Percentiles rank a stretch among this genome's conserved stretches.
These are phyloP conservation scores for Eurytoma californica DNA, from an alignment of 2,888 invertebrate species.

Conservation along the genomic window DNA sequence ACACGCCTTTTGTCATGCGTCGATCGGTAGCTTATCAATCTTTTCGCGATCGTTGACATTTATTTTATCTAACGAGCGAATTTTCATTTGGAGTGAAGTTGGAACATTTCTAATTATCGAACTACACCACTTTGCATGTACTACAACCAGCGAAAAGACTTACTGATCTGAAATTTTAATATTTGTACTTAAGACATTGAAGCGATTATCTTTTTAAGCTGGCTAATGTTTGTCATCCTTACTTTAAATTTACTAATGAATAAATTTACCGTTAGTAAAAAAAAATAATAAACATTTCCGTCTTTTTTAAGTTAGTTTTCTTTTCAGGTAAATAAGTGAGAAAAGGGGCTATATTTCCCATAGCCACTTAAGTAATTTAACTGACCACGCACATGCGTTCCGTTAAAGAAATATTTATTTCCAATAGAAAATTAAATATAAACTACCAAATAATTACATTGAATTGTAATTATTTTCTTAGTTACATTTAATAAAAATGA, in stretches of 20 bases:
- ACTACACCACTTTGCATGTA: not conserved
- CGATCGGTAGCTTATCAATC: constrained; percentile 21
- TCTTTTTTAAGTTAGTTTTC: too few relatives aligned
- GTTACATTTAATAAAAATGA: constrained; percentile 1
- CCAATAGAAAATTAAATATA: not conserved
- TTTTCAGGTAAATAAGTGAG: too few relatives aligned
- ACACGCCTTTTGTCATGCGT: constrained; percentile 31
- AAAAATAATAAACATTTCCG: not conserved
- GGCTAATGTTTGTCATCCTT: not conserved
- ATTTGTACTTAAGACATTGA: constrained; percentile 10
- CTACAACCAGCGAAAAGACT: constrained; percentile 35
- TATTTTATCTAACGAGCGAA: not conserved
- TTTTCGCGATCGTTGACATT: constrained; percentile 18
- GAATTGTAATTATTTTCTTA: not conserved
- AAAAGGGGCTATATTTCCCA: too few relatives aligned
- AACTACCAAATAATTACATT: constrained; percentile 15
- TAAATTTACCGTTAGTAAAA: not conserved
- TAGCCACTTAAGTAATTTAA: too few relatives aligned
- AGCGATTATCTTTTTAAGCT: not conserved
- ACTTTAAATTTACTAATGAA: too few relatives aligned
- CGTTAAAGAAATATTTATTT: too few relatives aligned
- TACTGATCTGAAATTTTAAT: not conserved
- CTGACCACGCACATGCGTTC: too few relatives aligned
- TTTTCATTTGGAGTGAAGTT: not conserved
- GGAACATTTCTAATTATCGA: not conserved